Conservation (phyloP, 2,113 vertebrate species). For the Ranitomeya variabilis region DNA sequence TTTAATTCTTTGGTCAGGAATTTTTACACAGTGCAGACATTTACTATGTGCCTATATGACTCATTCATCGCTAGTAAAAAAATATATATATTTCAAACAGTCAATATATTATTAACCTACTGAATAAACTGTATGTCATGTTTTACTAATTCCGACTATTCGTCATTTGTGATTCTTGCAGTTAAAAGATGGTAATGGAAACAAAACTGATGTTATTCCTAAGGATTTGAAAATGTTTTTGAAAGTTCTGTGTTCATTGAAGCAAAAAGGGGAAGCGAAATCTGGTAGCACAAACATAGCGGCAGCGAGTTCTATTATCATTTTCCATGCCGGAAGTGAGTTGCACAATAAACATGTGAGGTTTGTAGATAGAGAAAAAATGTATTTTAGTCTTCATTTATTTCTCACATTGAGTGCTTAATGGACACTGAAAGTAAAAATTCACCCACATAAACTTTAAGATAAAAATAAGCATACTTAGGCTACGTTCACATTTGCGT, state of each 20-base stretch:
- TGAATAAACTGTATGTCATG: not conserved
- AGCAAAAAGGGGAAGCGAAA: conserved; percentile 48
- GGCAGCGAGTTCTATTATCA: not conserved
- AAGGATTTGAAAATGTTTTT: not conserved
- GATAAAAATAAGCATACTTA: no score
- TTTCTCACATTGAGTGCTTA: not conserved
- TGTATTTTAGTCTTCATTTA: not conserved
- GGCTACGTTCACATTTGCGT: no score
- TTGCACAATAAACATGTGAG: conserved; percentile 5
- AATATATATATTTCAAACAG: not conserved
- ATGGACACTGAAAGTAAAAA: not conserved
- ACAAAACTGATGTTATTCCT: not conserved
- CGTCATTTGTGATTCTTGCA: not conserved
- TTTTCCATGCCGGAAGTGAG: conserved; percentile 22
- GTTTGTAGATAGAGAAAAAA: conserved; percentile 2
- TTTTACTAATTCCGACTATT: not conserved
- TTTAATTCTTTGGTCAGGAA: not conserved
- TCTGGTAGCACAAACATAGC: not conserved
- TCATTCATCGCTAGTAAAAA: not conserved
- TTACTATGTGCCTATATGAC: not conserved
- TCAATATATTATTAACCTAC: not conserved
- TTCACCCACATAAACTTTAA: no score
- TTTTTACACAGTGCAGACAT: not conserved
- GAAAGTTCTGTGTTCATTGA: conserved; percentile 20
- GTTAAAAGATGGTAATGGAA: not conserved